phyloP scores from a whole-genome alignment of 1,140 invertebrate species.

The Drosophila prosaltans region DNA sequence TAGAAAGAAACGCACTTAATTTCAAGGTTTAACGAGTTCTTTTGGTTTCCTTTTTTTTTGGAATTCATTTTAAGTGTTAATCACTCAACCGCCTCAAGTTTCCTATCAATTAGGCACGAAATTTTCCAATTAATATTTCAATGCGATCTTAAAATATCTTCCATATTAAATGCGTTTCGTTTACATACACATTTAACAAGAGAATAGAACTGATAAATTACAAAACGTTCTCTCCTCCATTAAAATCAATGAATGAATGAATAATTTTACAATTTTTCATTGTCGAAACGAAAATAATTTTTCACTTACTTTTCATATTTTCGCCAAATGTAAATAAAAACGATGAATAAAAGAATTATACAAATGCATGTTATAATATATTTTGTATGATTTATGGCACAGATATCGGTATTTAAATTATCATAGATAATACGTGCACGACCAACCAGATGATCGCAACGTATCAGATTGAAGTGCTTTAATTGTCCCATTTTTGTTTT shows the following conservation, averaged over 20 bases:
- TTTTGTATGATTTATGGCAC: constrained; percentile 58
- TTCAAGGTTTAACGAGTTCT: background rate
- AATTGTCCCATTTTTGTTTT: constrained; percentile 40
- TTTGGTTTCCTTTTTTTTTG: background rate
- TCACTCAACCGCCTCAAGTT: background rate
- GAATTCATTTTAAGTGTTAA: background rate
- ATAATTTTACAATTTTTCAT: background rate
- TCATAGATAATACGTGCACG: constrained; percentile 53
- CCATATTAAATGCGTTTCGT: constrained; percentile 12
- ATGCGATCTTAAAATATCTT: constrained; percentile 37
- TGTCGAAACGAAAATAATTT: background rate
- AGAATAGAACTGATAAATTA: background rate
- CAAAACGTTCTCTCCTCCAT: too few relatives aligned
- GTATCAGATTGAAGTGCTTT: constrained; percentile 51
- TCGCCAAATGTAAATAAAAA: constrained; percentile 51
- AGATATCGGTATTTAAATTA: constrained; percentile 64
- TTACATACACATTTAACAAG: background rate
- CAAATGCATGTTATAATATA: constrained; percentile 49
- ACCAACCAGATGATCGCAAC: constrained; percentile 57
- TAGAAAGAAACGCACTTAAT: background rate
- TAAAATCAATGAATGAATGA: too few relatives aligned
- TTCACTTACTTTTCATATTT: constrained; percentile 63
- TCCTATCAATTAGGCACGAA: constrained; percentile 52
- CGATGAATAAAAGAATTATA: constrained; percentile 44
- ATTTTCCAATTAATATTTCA: constrained; percentile 45